phyloP scores from a whole-genome alignment of 2,113 vertebrate species.

The Pedetes capensis region DNA sequence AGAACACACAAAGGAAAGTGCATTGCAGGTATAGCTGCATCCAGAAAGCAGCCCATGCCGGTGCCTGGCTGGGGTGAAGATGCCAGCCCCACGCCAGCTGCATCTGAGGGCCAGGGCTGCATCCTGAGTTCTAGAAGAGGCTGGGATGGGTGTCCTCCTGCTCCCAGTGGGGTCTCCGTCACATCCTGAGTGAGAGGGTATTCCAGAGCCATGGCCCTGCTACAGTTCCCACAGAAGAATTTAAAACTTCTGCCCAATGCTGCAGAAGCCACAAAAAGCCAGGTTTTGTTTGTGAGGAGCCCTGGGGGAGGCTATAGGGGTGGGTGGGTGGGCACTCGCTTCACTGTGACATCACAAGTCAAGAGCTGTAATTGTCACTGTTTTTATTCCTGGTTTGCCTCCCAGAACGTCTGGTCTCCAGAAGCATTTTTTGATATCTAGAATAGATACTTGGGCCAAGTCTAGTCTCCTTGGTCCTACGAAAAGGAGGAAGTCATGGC shows the following conservation, averaged over 20 bases:
- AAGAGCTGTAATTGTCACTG: background rate
- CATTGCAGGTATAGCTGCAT: background rate
- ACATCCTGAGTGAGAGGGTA: background rate
- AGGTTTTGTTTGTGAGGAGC: background rate
- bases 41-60: background rate
- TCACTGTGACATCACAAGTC: background rate
- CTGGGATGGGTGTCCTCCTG: too few species aligned
- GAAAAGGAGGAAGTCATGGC: background rate
- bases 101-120: background rate
- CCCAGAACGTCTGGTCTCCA: background rate
- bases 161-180: rapidly evolving
- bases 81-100: rapidly evolving
- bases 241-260: background rate
- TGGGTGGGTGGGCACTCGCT: background rate
- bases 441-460: background rate
- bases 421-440: background rate
- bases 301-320: background rate
- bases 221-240: background rate
- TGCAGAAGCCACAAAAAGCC: background rate
- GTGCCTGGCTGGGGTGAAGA: background rate
- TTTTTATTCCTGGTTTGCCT: background rate
- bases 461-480: background rate
- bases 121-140: background rate
- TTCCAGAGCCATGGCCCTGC: background rate
- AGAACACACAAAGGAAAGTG: background rate